These are phyloP conservation scores for Blera fallax DNA, from an alignment of 2,888 invertebrate species.

Conservation along the genomic window DNA sequence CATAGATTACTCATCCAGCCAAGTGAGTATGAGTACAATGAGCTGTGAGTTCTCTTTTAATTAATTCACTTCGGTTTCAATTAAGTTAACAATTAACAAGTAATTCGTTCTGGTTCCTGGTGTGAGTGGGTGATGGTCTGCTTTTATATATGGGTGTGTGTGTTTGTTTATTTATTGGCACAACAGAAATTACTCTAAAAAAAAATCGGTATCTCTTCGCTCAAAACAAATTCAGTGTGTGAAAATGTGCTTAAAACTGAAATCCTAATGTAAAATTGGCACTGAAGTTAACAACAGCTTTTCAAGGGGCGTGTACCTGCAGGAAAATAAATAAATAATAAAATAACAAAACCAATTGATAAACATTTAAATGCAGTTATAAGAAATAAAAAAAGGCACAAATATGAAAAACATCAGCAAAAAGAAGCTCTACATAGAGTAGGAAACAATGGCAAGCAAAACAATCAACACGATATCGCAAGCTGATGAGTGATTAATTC, in stretches of 20 bases:
- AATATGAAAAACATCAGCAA: background rate
- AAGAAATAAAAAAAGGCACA: background rate
- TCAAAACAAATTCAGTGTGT: constrained; percentile 2
- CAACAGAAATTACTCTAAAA: constrained; percentile 3
- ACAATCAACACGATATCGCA: constrained; percentile 13
- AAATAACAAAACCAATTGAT: background rate
- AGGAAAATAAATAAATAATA: background rate
- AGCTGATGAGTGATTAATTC: constrained; percentile 36
- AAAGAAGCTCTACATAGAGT: background rate
- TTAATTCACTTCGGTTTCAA: constrained; percentile 39
- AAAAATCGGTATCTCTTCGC: background rate
- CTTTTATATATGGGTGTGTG: background rate
- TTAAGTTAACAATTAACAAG: constrained; percentile 38
- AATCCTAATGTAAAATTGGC: constrained; percentile 58
- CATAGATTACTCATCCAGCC: constrained; percentile 10
- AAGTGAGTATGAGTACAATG: background rate
- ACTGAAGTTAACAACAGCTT: constrained; percentile 43
- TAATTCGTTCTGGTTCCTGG: constrained; percentile 13
- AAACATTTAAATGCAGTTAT: background rate
- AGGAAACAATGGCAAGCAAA: background rate
- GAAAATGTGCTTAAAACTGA: constrained; percentile 32
- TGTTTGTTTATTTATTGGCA: constrained; percentile 39
- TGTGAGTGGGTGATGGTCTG: background rate
- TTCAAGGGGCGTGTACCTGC: constrained; percentile 33
- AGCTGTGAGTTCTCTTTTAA: constrained; percentile 24